These are phyloP conservation scores for Morelia viridis DNA, from an alignment of 2,797 vertebrate genomes.

Conservation along the genomic window DNA sequence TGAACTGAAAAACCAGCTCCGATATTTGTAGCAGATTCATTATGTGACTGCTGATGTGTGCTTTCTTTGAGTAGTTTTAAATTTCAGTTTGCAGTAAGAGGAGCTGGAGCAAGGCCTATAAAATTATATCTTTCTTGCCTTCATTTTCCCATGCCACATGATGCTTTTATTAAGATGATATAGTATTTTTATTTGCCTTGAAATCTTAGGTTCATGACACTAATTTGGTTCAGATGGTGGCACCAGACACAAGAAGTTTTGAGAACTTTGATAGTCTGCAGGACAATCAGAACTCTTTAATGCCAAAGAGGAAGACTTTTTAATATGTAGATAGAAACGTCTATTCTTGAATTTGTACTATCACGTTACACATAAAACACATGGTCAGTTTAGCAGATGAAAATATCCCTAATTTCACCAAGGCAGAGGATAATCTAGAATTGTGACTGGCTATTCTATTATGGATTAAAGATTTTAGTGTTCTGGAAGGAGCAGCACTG, in stretches of 20 bases:
- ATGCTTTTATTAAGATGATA: constrained; percentile 78
- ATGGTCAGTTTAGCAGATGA: constrained; percentile 23
- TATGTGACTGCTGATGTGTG: constrained; percentile 63
- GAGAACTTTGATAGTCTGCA: constrained; percentile 73
- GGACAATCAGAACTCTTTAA: constrained; percentile 67
- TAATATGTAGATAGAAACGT: constrained; percentile 38
- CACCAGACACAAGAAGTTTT: constrained; percentile 72
- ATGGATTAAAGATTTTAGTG: neutral
- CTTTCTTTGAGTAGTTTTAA: constrained; percentile 68
- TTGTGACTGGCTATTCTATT: neutral
- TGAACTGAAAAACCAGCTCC: constrained; percentile 54
- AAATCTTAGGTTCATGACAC: constrained; percentile 74
- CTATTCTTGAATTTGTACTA: constrained; percentile 26
- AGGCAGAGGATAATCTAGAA: constrained; percentile 26
- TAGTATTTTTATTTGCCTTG: constrained; percentile 76
- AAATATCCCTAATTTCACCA: constrained; percentile 19
- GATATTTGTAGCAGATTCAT: constrained; percentile 65
- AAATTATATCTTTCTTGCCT: constrained; percentile 71
- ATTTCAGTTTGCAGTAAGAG: constrained; percentile 69
- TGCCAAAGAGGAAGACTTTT: constrained; percentile 63
- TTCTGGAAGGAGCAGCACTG: neutral
- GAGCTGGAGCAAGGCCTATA: constrained; percentile 60
- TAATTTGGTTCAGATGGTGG: constrained; percentile 77
- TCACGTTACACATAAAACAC: constrained; percentile 23
- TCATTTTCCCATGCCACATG: constrained; percentile 67